A percentile compares a stretch with the other conserved stretches of the same genome.
Conservation (phyloP, 2,797 vertebrate genomes). For the Phoebastria nigripes region DNA sequence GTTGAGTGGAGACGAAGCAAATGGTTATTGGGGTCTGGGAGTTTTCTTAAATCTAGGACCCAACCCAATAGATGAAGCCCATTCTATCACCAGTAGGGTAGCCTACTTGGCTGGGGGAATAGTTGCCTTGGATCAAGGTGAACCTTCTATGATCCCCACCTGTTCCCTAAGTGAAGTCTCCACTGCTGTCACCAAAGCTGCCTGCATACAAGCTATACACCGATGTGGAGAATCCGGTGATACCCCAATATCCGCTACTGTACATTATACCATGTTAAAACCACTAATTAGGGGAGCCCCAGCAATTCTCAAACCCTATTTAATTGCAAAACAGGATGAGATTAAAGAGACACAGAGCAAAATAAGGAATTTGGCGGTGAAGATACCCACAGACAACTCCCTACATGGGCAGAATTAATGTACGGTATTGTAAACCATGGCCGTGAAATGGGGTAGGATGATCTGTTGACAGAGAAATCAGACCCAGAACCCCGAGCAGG, state of each 20-base stretch:
- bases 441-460: too few species aligned
- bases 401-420: too few species aligned
- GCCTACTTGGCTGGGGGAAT: background rate
- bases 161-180: background rate
- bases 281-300: background rate
- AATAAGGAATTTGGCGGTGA: too few species aligned
- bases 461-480: too few species aligned
- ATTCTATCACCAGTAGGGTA: background rate
- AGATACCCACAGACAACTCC: too few species aligned
- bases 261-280: background rate
- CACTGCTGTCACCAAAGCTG: background rate
- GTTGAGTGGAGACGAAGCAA: background rate
- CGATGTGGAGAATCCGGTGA: background rate
- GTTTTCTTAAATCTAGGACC: background rate
- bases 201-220: background rate
- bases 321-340: too few species aligned
- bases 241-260: too few species aligned
- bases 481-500: too few species aligned
- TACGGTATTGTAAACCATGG: too few species aligned
- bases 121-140: background rate
- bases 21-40: background rate
- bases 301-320: too few species aligned
- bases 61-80: background rate
- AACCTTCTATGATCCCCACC: background rate
- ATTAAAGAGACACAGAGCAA: too few species aligned